These are phyloP conservation scores for Portevinia maculata DNA, from an alignment of 2,888 invertebrate genomes.

Conservation along the genomic window DNA sequence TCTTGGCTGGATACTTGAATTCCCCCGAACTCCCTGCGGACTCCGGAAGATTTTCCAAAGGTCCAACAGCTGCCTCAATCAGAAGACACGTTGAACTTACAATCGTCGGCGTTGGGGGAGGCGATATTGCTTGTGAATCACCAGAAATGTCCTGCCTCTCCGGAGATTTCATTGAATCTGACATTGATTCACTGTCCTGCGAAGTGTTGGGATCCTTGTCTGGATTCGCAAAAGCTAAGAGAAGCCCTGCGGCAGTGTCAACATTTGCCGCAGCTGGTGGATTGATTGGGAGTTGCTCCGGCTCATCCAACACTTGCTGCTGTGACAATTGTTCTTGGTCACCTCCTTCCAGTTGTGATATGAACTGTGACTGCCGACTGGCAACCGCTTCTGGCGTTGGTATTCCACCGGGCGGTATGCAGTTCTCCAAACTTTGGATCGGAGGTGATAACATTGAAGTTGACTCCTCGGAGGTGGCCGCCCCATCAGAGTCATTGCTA, in stretches of 20 bases:
- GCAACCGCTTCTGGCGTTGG: constrained; percentile 67
- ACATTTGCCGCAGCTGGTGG: constrained; percentile 73
- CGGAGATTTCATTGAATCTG: constrained; percentile 66
- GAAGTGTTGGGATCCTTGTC: constrained; percentile 63
- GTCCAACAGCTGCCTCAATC: constrained; percentile 93
- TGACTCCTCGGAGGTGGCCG: constrained; percentile 88
- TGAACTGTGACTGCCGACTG: constrained; percentile 75
- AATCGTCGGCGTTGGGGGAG: constrained; percentile 77
- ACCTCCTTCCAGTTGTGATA: constrained; percentile 65
- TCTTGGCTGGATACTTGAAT: constrained; percentile 89
- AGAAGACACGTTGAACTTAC: constrained; percentile 91
- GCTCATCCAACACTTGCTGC: background rate
- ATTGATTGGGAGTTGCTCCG: constrained; percentile 2
- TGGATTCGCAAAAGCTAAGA: constrained; percentile 85
- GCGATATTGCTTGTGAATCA: constrained; percentile 75
- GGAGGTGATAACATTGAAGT: constrained; percentile 84
- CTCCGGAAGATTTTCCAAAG: constrained; percentile 84
- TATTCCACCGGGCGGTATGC: constrained; percentile 68
- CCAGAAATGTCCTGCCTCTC: constrained; percentile 72
- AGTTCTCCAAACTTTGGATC: constrained; percentile 75
- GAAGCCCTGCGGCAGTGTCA: constrained; percentile 85
- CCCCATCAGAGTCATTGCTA: constrained; percentile 89
- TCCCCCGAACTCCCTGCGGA: constrained; percentile 81
- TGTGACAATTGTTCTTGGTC: constrained; percentile 24
- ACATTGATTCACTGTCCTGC: constrained; percentile 47